These are phyloP conservation scores for Gobius niger DNA, from an alignment of 2,113 vertebrate species.

Conservation along the genomic window DNA sequence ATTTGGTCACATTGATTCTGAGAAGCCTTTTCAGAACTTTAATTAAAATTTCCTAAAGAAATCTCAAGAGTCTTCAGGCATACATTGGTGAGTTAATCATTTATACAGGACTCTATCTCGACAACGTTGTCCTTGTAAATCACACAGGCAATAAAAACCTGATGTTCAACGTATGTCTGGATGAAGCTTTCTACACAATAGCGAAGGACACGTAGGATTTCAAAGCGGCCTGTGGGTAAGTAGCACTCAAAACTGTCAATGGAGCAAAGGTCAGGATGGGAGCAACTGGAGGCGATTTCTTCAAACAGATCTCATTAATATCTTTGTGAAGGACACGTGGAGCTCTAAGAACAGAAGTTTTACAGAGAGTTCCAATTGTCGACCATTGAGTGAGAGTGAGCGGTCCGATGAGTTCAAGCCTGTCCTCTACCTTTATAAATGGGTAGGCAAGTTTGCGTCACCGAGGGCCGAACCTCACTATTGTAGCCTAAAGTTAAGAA, in stretches of 20 bases:
- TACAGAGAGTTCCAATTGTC: no score
- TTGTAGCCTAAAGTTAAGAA: no score
- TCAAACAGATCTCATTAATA: background rate
- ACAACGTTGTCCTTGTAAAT: conserved; percentile 21
- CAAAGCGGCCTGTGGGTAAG: background rate
- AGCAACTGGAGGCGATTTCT: background rate
- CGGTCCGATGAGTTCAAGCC: no score
- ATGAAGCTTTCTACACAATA: background rate
- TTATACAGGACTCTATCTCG: conserved; percentile 36
- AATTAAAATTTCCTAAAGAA: no score
- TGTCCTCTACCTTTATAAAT: no score
- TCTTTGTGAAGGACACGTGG: background rate
- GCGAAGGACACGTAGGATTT: conserved; percentile 1
- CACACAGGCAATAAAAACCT: conserved; percentile 2
- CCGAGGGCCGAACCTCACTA: no score
- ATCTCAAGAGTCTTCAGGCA: no score
- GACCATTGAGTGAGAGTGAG: no score
- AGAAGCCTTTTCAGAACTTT: no score
- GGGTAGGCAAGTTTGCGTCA: no score
- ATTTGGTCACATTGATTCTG: no score
- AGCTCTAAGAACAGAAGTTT: background rate
- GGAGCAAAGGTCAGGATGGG: background rate
- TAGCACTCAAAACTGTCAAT: background rate
- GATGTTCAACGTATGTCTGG: background rate
- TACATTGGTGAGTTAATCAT: background rate